Base-by-base conservation (phyloP, 2,797 vertebrate species). In the Hippopotamyrus pictus region DNA sequence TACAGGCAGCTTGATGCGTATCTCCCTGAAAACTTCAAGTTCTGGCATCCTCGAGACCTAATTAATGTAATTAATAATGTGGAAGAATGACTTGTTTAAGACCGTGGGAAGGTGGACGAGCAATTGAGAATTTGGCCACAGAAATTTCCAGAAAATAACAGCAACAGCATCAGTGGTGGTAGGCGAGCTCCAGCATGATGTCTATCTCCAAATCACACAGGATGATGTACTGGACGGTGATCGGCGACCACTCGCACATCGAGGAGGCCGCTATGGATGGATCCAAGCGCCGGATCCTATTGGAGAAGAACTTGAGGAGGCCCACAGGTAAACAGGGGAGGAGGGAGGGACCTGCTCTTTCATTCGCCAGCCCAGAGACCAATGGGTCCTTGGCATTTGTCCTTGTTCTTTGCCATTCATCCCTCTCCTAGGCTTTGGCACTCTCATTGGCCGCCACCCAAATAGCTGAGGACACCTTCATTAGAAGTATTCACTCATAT, bases 151-250 rank as follows among this genome's bases (percentile, higher is more conserved):
- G n/a, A 53, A 29, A 50, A 53, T 25, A 85, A 12, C 9, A 25
- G 46, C 1, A 25, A 5, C 9, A 11, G 44, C 19, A 84, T 9
- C 9, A 48, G 19, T 25, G 46, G 14, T 37, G 69, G 69, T 41
- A 41, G 41, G 33, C 14, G 14, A 76, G 69, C 69, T 76, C 69
- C 33, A 11, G 48, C n/a, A 50, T 51, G 48, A 85, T 51, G 48
- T 3, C 48, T 0, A 5, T 51, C 83, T 85, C 83, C 57, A 41
- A 9, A 46, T 37, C n/a, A 41, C 5, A 5, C 46, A 97, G 97
- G 90, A 97, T 97, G 97, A 97, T 97, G 97, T 97, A 97, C 90
- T 97, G 97, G 97, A 97, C 97, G 3, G 97, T 97, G 46, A 92
- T 97, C 89, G 96, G 96, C 9, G 97, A 97, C 82, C 96, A 94